Percentiles rank a stretch among this genome's conserved stretches.
These are phyloP conservation scores for Platygyra sinensis DNA, from an alignment of 64 coral and sea anemone genomes.

Conservation along the genomic window DNA sequence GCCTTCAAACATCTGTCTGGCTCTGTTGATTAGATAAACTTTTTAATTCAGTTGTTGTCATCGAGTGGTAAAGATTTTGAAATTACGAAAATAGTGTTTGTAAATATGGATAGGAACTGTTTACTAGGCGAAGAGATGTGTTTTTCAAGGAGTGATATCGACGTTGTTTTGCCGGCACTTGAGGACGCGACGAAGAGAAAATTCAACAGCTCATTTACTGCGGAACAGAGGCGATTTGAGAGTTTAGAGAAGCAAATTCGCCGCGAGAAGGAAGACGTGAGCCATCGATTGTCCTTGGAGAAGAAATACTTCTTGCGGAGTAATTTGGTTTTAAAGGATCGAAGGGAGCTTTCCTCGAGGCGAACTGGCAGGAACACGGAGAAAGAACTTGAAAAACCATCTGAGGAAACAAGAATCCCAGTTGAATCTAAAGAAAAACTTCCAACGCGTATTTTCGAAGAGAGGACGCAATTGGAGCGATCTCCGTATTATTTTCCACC, in stretches of 20 bases:
- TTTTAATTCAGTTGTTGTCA: neutral
- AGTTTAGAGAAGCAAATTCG: slow-evolving; percentile 33
- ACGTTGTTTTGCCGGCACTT: slow-evolving; percentile 14
- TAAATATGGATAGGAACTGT: slow-evolving; percentile 12
- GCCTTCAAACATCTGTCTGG: neutral
- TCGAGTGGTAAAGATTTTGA: neutral
- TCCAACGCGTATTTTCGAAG: neutral
- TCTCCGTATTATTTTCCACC: slow-evolving; percentile 43
- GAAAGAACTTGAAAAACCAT: neutral
- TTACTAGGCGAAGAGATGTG: slow-evolving; percentile 19
- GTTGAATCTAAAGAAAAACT: slow-evolving; percentile 7
- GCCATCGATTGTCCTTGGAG: neutral
- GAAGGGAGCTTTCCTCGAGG: neutral
- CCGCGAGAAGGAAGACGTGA: slow-evolving; percentile 4
- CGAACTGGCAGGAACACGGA: neutral
- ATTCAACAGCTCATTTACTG: slow-evolving; percentile 24
- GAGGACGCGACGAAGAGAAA: slow-evolving; percentile 18
- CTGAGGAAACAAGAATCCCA: neutral
- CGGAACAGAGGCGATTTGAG: slow-evolving; percentile 18
- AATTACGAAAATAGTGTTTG: neutral
- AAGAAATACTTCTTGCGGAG: slow-evolving; percentile 5
- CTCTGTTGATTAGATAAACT: neutral
- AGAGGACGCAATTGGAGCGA: neutral
- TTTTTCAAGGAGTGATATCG: slow-evolving; percentile 8
- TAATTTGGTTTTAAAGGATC: slow-evolving; percentile 22